These are phyloP conservation scores for Xiphophorus birchmanni DNA, from an alignment of 2,797 vertebrate species.

Conservation along the genomic window DNA sequence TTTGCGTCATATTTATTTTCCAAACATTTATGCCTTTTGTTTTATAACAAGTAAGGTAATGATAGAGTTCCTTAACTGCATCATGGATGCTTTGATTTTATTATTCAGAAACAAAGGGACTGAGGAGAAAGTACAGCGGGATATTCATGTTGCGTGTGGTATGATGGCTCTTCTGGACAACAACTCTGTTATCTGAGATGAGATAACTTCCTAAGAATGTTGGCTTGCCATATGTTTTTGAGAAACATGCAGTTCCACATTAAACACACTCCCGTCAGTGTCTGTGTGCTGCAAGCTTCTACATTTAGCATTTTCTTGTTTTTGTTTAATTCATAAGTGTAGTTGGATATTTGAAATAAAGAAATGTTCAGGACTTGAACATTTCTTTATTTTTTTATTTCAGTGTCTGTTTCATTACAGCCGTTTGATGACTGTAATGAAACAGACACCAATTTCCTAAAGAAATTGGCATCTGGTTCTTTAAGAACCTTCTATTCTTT, in stretches of 20 bases:
- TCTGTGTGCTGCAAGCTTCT: not conserved
- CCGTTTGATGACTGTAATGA: too few species aligned
- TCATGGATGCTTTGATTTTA: not conserved
- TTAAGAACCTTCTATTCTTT: too few species aligned
- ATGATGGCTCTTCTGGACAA: slow-evolving; percentile 63
- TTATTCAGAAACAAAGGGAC: not conserved
- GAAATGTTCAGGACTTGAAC: not conserved
- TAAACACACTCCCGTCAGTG: slow-evolving; percentile 9
- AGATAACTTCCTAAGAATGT: slow-evolving; percentile 67
- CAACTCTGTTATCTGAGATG: slow-evolving; percentile 65
- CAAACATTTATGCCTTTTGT: not conserved
- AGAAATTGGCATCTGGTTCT: too few species aligned
- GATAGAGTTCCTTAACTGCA: not conserved
- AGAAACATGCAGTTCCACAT: slow-evolving; percentile 40
- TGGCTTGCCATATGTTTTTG: slow-evolving; percentile 54
- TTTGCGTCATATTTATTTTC: not conserved
- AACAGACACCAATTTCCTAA: too few species aligned
- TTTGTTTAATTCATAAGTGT: not conserved
- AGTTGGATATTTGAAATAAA: not conserved
- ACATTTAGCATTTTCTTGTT: not conserved
- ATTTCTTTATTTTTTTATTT: too few species aligned
- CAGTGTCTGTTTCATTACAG: too few species aligned
- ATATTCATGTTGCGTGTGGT: slow-evolving; percentile 60
- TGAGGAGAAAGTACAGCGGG: slow-evolving; percentile 29
- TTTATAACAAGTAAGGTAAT: not conserved